Percentiles rank a stretch among this genome's conserved stretches.
Evolutionary conservation across 2,888 invertebrate species (phyloP).

Genomic region (Melanophora roralis): DNA sequence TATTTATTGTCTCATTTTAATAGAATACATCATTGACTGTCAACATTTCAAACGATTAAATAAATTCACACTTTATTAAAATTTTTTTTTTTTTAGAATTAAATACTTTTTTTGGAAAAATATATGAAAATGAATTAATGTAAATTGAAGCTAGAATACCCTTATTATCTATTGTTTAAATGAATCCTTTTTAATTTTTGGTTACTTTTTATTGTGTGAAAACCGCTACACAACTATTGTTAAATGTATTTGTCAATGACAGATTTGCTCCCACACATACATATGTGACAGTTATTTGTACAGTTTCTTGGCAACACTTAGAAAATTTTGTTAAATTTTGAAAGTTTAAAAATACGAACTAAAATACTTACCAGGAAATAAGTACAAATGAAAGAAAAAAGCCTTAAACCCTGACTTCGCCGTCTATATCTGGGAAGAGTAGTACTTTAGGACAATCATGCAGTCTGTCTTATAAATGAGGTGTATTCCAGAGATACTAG

Average conservation of each 20-base stretch:
- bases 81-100: constrained; percentile 8
- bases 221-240: constrained; percentile 20
- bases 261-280: constrained; percentile 20
- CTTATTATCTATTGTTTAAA: constrained; percentile 28
- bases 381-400: no score
- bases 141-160: neutral
- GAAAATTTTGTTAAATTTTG: neutral
- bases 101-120: neutral
- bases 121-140: no score
- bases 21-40: constrained; percentile 54
- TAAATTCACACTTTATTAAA: constrained; percentile 61
- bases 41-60: constrained; percentile 53
- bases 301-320: constrained; percentile 17
- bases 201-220: constrained; percentile 6
- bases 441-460: no score
- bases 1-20: constrained; percentile 44
- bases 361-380: no score
- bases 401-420: no score
- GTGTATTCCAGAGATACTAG: no score
- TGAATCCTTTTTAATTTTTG: constrained; percentile 10
- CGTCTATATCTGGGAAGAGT: no score
- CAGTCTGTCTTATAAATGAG: no score
- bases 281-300: constrained; percentile 35
- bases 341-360: no score
- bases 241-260: constrained; percentile 24